These are phyloP conservation scores for Melanotaenia trifasciata DNA, from an alignment of 2,797 vertebrate species.

Conservation along the genomic window DNA sequence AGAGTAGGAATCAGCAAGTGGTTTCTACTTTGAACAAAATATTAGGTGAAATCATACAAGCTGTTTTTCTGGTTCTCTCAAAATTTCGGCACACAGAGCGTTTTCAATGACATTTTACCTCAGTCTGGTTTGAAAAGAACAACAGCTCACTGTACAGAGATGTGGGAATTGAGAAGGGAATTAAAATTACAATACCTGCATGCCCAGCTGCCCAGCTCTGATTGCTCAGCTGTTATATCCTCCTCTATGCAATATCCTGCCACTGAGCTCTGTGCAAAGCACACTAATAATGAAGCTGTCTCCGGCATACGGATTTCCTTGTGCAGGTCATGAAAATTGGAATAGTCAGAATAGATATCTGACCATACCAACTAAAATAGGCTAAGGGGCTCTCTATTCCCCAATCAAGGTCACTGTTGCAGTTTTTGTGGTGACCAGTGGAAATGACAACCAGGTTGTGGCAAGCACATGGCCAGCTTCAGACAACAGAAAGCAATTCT, in stretches of 20 bases:
- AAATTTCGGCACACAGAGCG: conserved; percentile 38
- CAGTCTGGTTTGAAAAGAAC: conserved; percentile 64
- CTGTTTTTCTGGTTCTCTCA: conserved; percentile 16
- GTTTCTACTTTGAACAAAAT: conserved; percentile 46
- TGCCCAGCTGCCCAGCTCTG: conserved; percentile 75
- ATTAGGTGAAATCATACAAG: conserved; percentile 31
- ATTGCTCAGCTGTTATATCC: conserved; percentile 78
- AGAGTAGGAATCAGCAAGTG: conserved; percentile 34
- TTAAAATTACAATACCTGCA: conserved; percentile 81
- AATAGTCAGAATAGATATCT: conserved; percentile 70
- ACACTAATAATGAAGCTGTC: conserved; percentile 77
- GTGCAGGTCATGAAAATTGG: conserved; percentile 70
- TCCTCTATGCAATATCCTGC: conserved; percentile 80
- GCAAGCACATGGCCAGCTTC: conserved; percentile 51
- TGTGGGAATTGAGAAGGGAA: conserved; percentile 74
- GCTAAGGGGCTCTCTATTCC: conserved; percentile 61
- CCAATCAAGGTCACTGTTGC: conserved; percentile 49
- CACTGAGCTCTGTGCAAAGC: conserved; percentile 69
- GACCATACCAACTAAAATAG: conserved; percentile 58
- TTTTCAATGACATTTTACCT: conserved; percentile 55
- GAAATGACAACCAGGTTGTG: conserved; percentile 54
- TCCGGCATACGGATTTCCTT: conserved; percentile 69
- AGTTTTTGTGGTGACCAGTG: conserved; percentile 55
- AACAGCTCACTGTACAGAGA: conserved; percentile 60
- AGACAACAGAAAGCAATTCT: conserved; percentile 51